Conservation (phyloP, 2,797 vertebrate genomes). For the Helicolenus hilgendorfi region DNA sequence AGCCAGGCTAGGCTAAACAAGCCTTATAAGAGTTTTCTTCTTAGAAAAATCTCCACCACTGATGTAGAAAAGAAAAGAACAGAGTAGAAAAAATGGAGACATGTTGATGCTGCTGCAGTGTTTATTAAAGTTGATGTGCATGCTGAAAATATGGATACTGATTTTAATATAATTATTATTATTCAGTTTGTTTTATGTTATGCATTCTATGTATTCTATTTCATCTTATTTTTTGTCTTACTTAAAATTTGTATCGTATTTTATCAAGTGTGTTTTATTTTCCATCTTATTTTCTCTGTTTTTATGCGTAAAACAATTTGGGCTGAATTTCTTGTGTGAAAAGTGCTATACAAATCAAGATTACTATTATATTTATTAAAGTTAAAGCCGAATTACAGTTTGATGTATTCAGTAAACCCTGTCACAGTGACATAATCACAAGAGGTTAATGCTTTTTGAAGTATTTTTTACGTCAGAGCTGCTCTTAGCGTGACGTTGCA, state of each 20-base stretch:
- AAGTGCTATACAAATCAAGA: neutral
- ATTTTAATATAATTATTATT: neutral
- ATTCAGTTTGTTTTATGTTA: neutral
- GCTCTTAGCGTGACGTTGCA: conserved; percentile 56
- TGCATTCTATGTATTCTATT: neutral
- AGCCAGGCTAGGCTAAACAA: neutral
- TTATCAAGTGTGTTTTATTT: neutral
- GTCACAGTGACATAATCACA: neutral
- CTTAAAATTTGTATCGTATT: neutral
- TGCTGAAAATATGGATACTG: neutral
- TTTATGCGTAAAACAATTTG: neutral
- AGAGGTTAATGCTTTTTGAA: neutral
- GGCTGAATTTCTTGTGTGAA: neutral
- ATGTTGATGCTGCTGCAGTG: neutral
- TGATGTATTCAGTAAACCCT: neutral
- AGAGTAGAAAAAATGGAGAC: neutral
- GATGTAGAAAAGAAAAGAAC: neutral
- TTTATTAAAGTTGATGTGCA: neutral
- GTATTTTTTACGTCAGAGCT: neutral
- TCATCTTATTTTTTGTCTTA: neutral
- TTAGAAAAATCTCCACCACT: neutral
- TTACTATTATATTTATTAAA: too few relatives aligned
- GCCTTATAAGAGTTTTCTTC: neutral
- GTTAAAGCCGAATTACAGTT: neutral
- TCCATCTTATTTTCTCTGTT: neutral